Conservation (phyloP, 2,888 invertebrate species). For the Lochmaea crataegi region DNA sequence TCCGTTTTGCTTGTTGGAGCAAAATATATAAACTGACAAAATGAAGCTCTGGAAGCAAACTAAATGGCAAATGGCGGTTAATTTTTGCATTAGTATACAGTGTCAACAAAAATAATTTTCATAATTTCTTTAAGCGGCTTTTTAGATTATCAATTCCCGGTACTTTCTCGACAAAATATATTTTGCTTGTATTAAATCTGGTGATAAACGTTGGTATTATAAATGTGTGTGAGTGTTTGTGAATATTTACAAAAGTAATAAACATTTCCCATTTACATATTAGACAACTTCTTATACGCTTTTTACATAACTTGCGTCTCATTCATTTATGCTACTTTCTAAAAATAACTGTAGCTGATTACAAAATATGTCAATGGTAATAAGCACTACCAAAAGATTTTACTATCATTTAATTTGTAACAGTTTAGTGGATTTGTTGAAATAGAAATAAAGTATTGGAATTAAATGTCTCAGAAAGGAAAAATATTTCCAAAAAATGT, state of each 20-base stretch:
- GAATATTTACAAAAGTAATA: conserved; percentile 1
- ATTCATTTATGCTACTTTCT: conserved; percentile 9
- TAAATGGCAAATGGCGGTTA: too few species aligned
- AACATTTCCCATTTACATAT: conserved; percentile 1
- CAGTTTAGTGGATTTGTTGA: not conserved
- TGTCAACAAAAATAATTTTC: too few species aligned
- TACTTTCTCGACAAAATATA: too few species aligned
- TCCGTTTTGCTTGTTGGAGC: too few species aligned
- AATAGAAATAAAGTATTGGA: not conserved
- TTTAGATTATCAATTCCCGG: too few species aligned
- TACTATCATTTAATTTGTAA: not conserved
- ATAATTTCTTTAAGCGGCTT: too few species aligned
- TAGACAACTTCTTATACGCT: not conserved
- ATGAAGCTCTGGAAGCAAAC: too few species aligned
- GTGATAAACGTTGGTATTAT: not conserved
- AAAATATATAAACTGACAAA: too few species aligned
- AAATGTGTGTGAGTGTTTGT: not conserved
- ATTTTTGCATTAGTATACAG: too few species aligned
- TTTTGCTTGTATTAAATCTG: too few species aligned
- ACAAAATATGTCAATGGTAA: conserved; percentile 1
- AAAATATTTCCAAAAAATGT: too few species aligned
- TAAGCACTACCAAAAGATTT: not conserved
- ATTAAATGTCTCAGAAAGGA: too few species aligned
- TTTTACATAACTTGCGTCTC: not conserved
- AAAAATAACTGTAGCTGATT: conserved; percentile 8